Conservation (phyloP, 92 coral and sea anemone genomes). For the Phenganax marumi region DNA sequence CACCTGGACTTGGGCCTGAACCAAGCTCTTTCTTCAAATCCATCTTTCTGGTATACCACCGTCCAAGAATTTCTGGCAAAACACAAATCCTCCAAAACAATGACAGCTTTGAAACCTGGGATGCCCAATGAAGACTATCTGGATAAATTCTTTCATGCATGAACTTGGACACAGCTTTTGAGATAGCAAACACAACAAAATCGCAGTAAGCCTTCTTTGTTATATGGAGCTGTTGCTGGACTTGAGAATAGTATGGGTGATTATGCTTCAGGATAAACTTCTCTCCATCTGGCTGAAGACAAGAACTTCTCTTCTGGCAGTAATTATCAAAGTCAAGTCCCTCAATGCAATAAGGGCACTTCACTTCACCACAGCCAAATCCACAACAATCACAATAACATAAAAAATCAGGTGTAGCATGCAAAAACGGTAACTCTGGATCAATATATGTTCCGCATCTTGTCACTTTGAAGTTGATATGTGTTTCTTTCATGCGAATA, state of each 20-base stretch:
- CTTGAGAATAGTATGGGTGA: constrained; percentile 47
- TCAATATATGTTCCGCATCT: constrained; percentile 63
- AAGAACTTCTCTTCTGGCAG: constrained; percentile 43
- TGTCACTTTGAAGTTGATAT: constrained; percentile 53
- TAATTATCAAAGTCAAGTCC: constrained; percentile 58
- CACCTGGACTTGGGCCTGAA: constrained; percentile 27
- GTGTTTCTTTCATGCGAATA: constrained; percentile 51
- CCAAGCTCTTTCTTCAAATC: constrained; percentile 27
- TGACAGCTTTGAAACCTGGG: constrained; percentile 50
- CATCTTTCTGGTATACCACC: constrained; percentile 66
- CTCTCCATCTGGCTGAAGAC: constrained; percentile 45
- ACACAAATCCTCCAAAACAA: constrained; percentile 67
- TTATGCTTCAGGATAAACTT: constrained; percentile 21
- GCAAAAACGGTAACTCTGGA: constrained; percentile 62
- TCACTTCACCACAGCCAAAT: constrained; percentile 62
- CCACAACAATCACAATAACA: constrained; percentile 59
- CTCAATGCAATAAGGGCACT: constrained; percentile 53
- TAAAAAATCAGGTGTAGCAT: too few species aligned
- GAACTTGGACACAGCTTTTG: constrained; percentile 5
- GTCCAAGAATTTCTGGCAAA: constrained; percentile 60
- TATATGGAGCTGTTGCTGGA: constrained; percentile 60
- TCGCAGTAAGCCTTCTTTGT: constrained; percentile 52
- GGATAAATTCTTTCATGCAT: constrained; percentile 47
- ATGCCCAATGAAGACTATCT: constrained; percentile 51
- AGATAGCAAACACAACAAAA: constrained; percentile 62